phyloP scores from a whole-genome alignment of 2,113 vertebrate species.

The Leptobrachium leishanense region DNA sequence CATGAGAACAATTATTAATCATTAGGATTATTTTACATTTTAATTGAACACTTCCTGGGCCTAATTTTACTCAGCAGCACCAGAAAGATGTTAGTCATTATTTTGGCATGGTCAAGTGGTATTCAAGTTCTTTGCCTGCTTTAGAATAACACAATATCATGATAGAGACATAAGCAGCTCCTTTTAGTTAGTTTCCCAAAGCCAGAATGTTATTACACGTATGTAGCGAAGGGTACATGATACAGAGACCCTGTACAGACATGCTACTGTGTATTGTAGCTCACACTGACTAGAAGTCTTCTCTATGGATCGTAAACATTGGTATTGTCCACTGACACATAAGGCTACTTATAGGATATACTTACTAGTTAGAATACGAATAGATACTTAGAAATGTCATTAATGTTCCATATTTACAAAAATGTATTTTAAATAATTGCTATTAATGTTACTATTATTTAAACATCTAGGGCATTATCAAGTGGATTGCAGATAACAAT shows the following conservation, averaged over 20 bases:
- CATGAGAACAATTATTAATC: slow-evolving; percentile 40
- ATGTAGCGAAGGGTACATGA: neutral
- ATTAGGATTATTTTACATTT: slow-evolving; percentile 24
- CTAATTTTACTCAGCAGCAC: slow-evolving; percentile 2
- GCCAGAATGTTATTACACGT: neutral
- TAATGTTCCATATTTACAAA: no score
- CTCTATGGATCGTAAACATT: no score
- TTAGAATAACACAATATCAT: neutral
- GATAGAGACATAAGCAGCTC: neutral
- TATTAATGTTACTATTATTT: neutral
- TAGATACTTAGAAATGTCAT: no score
- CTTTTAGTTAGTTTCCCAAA: neutral
- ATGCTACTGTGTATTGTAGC: no score
- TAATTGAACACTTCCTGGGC: slow-evolving; percentile 24
- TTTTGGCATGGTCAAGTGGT: neutral
- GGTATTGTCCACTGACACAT: no score
- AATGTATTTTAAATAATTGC: neutral
- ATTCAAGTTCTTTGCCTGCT: neutral
- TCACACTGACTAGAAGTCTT: no score
- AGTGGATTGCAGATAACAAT: no score
- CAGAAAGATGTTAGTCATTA: slow-evolving; percentile 23
- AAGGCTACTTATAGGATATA: no score
- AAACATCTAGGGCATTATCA: no score
- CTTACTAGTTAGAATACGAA: no score
- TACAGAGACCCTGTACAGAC: neutral